Conservation (phyloP, 2,888 invertebrate genomes). For the Ophraella communa region DNA sequence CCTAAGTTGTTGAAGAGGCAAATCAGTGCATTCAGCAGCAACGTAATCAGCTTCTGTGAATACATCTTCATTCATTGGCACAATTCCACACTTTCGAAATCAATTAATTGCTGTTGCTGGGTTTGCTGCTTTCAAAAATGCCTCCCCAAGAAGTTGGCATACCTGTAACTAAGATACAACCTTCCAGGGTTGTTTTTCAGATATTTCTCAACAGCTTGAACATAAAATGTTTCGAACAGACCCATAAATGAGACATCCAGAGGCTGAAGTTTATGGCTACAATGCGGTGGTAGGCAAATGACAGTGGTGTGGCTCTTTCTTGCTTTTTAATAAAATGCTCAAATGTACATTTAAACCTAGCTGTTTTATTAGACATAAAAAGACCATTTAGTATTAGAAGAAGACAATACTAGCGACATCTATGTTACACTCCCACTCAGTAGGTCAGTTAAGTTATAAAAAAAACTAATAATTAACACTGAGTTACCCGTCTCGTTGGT, state of each 20-base stretch:
- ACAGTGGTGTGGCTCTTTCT: neutral
- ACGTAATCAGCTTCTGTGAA: conserved; percentile 10
- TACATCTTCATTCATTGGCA: conserved; percentile 3
- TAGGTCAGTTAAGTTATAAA: no score
- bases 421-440: no score
- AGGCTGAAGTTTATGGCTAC: conserved; percentile 4
- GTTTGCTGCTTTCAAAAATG: conserved; percentile 14
- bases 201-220: conserved; percentile 9
- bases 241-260: conserved; percentile 1
- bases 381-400: no score
- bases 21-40: conserved; percentile 4
- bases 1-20: no score
- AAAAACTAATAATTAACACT: no score
- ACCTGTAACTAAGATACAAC: conserved; percentile 2
- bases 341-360: no score
- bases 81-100: conserved; percentile 3
- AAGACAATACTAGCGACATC: no score
- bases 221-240: neutral
- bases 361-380: no score
- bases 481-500: no score
- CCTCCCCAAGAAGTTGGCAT: no score
- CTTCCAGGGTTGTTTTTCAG: conserved; percentile 5
- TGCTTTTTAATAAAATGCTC: no score
- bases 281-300: neutral
- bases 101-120: neutral